Evolutionary conservation across 2,113 vertebrate species (phyloP).

Genomic region (Ceyx melanurus): DNA sequence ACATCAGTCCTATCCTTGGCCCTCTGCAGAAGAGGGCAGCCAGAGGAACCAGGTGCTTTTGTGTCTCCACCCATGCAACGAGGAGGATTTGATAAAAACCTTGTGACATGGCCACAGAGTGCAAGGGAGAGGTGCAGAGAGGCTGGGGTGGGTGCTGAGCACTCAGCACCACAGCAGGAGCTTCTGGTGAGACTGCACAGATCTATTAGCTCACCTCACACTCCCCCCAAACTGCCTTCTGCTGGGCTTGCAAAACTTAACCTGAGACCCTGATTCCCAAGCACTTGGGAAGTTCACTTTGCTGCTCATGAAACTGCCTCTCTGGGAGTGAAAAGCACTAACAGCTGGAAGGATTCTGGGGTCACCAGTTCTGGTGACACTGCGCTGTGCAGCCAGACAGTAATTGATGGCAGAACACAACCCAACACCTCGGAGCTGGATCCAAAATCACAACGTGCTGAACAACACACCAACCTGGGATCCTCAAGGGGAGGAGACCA

Average conservation of each 20-base stretch:
- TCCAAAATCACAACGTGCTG: not conserved
- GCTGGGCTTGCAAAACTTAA: not conserved
- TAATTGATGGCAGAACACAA: not conserved
- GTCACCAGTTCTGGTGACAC: not conserved
- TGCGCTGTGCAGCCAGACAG: not conserved
- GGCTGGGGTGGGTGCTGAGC: not conserved
- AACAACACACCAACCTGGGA: rapidly evolving
- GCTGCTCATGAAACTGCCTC: not conserved
- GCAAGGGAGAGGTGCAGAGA: not conserved
- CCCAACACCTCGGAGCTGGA: not conserved
- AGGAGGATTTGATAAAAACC: not conserved
- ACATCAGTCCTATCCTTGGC: not conserved
- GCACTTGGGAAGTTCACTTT: not conserved
- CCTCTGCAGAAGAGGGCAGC: not conserved
- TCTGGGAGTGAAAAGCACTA: not conserved
- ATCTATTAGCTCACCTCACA: not conserved
- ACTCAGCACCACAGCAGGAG: not conserved
- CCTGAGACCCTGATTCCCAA: not conserved
- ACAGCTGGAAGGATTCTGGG: not conserved
- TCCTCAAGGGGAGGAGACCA: not conserved
- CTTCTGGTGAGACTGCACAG: not conserved
- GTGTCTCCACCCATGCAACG: not conserved
- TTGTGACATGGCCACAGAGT: not conserved
- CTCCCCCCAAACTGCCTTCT: not conserved
- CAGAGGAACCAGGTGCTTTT: not conserved